phyloP scores from a whole-genome alignment of 2,797 vertebrate species.

The Gastrophryne carolinensis region DNA sequence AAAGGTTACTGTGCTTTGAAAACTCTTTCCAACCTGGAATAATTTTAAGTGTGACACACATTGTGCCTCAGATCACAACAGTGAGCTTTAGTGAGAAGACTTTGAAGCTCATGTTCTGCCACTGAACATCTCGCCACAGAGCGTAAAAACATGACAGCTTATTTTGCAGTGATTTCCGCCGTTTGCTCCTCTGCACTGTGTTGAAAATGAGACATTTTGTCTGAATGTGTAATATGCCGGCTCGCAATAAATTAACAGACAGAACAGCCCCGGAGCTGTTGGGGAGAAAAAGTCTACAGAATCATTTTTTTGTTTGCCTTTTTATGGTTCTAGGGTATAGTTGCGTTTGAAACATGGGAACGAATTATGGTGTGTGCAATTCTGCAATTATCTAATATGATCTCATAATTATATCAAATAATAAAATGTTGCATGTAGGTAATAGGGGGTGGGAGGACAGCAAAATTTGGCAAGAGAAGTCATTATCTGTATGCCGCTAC shows the following conservation, averaged over 20 bases:
- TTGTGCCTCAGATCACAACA: conserved; percentile 17
- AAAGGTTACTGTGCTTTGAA: neutral
- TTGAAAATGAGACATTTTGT: conserved; percentile 49
- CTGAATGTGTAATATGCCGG: conserved; percentile 40
- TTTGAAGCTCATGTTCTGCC: conserved; percentile 49
- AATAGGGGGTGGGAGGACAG: neutral
- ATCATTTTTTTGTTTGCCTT: conserved; percentile 41
- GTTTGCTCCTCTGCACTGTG: conserved; percentile 26
- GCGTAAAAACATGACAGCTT: conserved; percentile 50
- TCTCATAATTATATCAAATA: neutral
- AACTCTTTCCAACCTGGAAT: neutral
- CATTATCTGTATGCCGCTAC: neutral
- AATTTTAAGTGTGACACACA: conserved; percentile 10
- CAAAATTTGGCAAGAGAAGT: neutral
- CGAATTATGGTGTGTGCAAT: neutral
- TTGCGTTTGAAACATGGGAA: neutral
- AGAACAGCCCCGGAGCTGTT: conserved; percentile 32
- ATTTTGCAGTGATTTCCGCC: conserved; percentile 45
- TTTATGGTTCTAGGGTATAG: neutral
- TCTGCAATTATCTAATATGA: neutral
- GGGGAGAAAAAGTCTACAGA: conserved; percentile 31
- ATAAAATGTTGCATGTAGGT: neutral
- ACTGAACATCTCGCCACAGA: conserved; percentile 41
- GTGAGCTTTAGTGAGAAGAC: conserved; percentile 17
- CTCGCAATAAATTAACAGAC: conserved; percentile 47